These are phyloP conservation scores for Apoderus coryli DNA, from an alignment of 2,888 invertebrate genomes.

Conservation along the genomic window DNA sequence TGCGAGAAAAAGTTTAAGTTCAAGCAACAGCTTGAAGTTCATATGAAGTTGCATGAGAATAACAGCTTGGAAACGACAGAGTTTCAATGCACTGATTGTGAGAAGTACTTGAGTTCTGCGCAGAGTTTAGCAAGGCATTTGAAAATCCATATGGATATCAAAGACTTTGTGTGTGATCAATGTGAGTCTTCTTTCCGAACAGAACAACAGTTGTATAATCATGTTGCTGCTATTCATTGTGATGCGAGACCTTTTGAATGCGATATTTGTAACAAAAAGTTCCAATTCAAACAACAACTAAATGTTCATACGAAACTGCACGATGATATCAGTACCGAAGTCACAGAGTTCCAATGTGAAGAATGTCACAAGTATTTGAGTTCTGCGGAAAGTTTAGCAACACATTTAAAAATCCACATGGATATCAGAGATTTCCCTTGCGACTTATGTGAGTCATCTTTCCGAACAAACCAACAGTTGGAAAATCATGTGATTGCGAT, in stretches of 20 bases:
- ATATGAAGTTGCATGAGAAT: conserved; percentile 18
- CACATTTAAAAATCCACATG: conserved; percentile 3
- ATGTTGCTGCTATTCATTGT: conserved; percentile 11
- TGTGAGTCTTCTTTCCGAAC: neutral
- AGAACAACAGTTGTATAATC: neutral
- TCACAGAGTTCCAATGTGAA: neutral
- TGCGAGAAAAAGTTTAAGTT: conserved; percentile 19
- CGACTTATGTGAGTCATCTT: neutral
- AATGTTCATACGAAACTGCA: conserved; percentile 9
- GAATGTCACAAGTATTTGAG: neutral
- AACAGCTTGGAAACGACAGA: conserved; percentile 13
- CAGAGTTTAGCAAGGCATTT: conserved; percentile 14
- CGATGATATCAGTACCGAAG: neutral
- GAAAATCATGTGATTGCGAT: conserved; percentile 5
- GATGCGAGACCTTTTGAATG: conserved; percentile 12
- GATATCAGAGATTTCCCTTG: conserved; percentile 1
- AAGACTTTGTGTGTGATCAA: neutral
- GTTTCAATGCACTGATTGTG: conserved; percentile 13
- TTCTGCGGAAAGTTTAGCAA: neutral
- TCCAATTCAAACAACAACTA: conserved; percentile 20
- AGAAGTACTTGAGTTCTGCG: conserved; percentile 13
- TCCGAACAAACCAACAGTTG: conserved; percentile 1
- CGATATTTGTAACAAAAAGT: conserved; percentile 17
- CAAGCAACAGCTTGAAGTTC: conserved; percentile 20
- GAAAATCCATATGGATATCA: conserved; percentile 10